phyloP scores from a whole-genome alignment of 2,797 vertebrate genomes.

The Dicrostonyx torquatus region DNA sequence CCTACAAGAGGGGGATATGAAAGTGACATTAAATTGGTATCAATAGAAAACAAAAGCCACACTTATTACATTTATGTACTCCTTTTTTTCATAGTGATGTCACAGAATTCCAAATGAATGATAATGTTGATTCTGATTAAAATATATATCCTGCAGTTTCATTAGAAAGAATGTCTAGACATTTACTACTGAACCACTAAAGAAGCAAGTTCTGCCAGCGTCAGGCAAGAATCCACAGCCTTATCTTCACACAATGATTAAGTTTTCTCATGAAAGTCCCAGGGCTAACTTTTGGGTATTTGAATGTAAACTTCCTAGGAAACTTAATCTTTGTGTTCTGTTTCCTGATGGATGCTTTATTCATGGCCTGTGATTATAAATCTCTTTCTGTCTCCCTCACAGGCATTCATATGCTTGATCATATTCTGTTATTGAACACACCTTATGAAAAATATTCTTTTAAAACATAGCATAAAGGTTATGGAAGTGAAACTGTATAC shows the following conservation, averaged over 20 bases:
- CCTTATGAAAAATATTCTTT: slow-evolving; percentile 58
- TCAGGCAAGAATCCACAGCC: neutral
- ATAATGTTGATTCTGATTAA: neutral
- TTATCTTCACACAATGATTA: neutral
- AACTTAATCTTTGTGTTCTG: slow-evolving; percentile 12
- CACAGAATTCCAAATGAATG: neutral
- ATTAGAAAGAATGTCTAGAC: neutral
- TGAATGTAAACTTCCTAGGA: slow-evolving; percentile 9
- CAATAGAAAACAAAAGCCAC: neutral
- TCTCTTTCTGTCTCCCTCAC: slow-evolving; percentile 39
- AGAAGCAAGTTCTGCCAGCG: neutral
- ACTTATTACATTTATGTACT: neutral
- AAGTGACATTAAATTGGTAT: neutral
- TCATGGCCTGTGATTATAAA: slow-evolving; percentile 60
- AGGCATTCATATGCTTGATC: slow-evolving; percentile 44
- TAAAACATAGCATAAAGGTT: slow-evolving; percentile 60
- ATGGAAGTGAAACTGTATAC: slow-evolving; percentile 60
- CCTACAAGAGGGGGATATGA: neutral
- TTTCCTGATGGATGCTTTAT: slow-evolving; percentile 62
- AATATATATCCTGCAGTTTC: neutral
- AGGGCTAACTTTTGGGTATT: neutral
- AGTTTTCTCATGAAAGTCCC: neutral
- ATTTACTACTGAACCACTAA: neutral
- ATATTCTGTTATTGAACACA: slow-evolving; percentile 43
- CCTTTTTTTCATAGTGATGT: neutral